Percentiles rank a stretch among this genome's conserved stretches.
Evolutionary conservation across 2,113 vertebrate genomes (phyloP).

Genomic region (Bos javanicus): DNA sequence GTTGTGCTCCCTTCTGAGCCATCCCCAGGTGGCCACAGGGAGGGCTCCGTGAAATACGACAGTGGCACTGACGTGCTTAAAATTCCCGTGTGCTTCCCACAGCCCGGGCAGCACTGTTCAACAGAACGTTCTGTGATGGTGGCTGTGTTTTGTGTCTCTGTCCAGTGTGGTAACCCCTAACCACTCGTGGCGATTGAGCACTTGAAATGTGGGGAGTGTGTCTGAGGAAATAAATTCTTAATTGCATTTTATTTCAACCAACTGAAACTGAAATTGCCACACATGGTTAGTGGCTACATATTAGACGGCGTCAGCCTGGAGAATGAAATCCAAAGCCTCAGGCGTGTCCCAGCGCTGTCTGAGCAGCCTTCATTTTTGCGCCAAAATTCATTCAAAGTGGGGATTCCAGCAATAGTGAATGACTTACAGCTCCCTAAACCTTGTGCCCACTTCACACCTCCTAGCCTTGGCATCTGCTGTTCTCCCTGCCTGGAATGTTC

Average conservation of each 20-base stretch:
- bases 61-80: too few species aligned
- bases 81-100: too few species aligned
- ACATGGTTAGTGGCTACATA: neutral
- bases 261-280: neutral
- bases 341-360: neutral
- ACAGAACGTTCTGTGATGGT: neutral
- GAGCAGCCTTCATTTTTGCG: neutral
- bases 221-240: neutral
- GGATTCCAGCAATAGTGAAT: constrained; percentile 10
- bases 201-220: neutral
- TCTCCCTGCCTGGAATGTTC: constrained; percentile 34
- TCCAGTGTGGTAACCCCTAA: neutral
- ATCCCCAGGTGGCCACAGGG: neutral
- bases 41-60: neutral
- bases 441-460: neutral
- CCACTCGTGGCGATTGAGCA: too few species aligned
- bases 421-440: neutral
- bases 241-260: neutral
- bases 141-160: neutral
- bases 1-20: neutral
- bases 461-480: neutral
- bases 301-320: neutral
- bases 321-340: neutral
- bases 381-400: neutral
- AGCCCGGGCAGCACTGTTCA: neutral